Conservation (phyloP, 2,888 invertebrate species). For the Noctua pronuba region DNA sequence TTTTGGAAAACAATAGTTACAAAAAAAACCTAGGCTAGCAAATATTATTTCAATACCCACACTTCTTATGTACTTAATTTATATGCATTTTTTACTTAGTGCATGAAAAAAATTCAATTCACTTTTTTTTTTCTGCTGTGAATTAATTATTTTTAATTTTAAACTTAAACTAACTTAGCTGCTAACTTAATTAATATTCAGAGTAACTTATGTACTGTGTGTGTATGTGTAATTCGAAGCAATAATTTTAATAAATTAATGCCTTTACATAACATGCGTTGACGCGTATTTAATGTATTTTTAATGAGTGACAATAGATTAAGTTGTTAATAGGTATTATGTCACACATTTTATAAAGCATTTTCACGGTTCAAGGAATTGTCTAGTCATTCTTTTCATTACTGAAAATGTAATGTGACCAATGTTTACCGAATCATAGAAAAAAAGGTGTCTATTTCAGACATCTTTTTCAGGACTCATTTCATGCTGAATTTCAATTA, state of each 20-base stretch:
- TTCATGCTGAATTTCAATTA: slow-evolving; percentile 27
- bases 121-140: background rate
- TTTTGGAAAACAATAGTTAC: background rate
- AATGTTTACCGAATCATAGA: background rate
- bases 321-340: background rate
- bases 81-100: background rate
- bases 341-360: background rate
- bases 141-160: background rate
- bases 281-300: slow-evolving; percentile 12
- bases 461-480: background rate
- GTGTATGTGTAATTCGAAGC: background rate
- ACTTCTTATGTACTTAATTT: too few relatives aligned
- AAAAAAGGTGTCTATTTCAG: too few relatives aligned
- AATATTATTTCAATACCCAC: background rate
- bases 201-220: background rate
- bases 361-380: slow-evolving; percentile 23
- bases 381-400: slow-evolving; percentile 41
- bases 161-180: background rate
- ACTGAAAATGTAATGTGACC: slow-evolving; percentile 16
- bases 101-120: background rate
- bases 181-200: background rate
- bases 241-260: slow-evolving; percentile 1
- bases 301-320: background rate
- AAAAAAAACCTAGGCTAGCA: background rate
- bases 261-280: background rate